Percentiles rank a stretch among this genome's conserved stretches.
phyloP scores from a whole-genome alignment of 2,797 vertebrate genomes.

The Bryconaethiops microstoma region DNA sequence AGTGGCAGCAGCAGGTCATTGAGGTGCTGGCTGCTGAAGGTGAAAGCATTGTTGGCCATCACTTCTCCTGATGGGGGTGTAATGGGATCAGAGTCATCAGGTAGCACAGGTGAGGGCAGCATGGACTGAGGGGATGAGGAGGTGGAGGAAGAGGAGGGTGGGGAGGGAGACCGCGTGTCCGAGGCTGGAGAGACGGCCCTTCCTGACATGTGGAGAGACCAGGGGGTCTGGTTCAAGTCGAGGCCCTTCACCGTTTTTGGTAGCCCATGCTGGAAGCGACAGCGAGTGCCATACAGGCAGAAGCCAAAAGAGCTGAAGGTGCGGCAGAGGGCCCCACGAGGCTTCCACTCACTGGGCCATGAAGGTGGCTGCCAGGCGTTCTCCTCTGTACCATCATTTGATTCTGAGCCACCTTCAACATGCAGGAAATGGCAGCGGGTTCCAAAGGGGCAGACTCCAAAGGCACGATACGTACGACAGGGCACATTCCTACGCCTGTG shows the following conservation, averaged over 20 bases:
- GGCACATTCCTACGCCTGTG: conserved; percentile 66
- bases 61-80: conserved; percentile 61
- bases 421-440: conserved; percentile 78
- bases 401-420: conserved; percentile 43
- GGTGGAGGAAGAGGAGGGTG: conserved; percentile 40
- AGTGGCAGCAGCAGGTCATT: conserved; percentile 77
- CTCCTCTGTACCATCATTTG: conserved; percentile 18
- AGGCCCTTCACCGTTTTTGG: conserved; percentile 63
- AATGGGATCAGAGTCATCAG: conserved; percentile 60
- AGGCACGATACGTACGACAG: conserved; percentile 73
- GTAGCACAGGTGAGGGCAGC: conserved; percentile 50
- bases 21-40: conserved; percentile 80
- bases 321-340: conserved; percentile 69
- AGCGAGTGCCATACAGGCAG: conserved; percentile 80
- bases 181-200: conserved; percentile 55
- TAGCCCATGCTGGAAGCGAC: conserved; percentile 78
- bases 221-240: neutral
- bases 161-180: conserved; percentile 63
- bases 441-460: conserved; percentile 77
- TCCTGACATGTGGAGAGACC: conserved; percentile 14
- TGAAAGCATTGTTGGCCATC: conserved; percentile 75
- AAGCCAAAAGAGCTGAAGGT: conserved; percentile 79
- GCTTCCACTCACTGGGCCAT: conserved; percentile 65
- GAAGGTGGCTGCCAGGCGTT: conserved; percentile 36
- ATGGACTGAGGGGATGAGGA: conserved; percentile 63